Percentiles rank a stretch among this genome's conserved stretches.
Conservation (phyloP, 2,113 vertebrate genomes). For the Turdus rufiventris region DNA sequence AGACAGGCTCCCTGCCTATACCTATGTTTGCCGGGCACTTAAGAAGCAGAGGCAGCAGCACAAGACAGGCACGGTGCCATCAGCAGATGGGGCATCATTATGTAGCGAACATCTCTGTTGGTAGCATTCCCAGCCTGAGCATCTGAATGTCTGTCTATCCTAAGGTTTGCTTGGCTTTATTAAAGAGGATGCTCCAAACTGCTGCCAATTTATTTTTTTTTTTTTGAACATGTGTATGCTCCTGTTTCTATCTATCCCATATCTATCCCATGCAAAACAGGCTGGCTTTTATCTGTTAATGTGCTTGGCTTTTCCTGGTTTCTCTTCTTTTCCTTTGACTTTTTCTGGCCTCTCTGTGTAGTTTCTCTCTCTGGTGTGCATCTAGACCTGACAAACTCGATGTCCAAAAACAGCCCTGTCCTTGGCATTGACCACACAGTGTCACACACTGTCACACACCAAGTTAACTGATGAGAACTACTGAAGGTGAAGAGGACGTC, state of each 20-base stretch:
- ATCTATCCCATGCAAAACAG: not conserved
- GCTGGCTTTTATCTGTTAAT: not conserved
- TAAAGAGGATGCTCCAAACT: not conserved
- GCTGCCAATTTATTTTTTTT: not conserved
- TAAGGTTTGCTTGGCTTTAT: slow-evolving; percentile 46
- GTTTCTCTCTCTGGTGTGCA: not conserved
- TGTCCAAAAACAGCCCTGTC: not conserved
- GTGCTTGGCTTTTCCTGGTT: not conserved
- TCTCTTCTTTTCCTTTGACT: no score
- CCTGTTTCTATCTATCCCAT: not conserved
- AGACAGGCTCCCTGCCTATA: not conserved
- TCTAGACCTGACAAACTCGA: not conserved
- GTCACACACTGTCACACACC: not conserved
- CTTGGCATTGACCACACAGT: not conserved
- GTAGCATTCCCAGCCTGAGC: slow-evolving; percentile 26
- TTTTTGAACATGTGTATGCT: slow-evolving; percentile 21
- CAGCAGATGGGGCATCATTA: slow-evolving; percentile 1
- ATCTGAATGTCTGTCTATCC: slow-evolving; percentile 31
- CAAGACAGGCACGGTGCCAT: slow-evolving; percentile 29
- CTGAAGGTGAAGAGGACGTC: not conserved
- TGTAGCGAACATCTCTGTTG: not conserved
- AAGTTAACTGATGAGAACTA: not conserved
- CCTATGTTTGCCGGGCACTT: slow-evolving; percentile 9
- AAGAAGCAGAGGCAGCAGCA: not conserved
- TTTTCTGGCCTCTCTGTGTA: not conserved